These are phyloP conservation scores for Apotomis turbidana DNA, from an alignment of 2,888 invertebrate species.

Conservation along the genomic window DNA sequence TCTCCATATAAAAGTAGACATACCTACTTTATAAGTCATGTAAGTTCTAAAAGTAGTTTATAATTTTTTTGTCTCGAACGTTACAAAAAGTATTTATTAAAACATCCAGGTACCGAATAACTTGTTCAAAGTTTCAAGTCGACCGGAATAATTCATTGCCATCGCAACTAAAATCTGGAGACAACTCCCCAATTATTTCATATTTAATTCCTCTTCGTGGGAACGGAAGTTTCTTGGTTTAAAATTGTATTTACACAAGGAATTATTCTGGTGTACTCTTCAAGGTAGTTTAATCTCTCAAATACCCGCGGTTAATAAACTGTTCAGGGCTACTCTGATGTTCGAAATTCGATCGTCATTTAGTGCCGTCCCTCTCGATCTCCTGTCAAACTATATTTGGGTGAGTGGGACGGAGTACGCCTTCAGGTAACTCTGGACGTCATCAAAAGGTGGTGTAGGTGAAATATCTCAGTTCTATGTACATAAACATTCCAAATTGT, in stretches of 20 bases:
- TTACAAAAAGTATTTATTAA: background rate
- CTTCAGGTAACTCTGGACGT: no score
- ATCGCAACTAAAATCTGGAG: slow-evolving; percentile 25
- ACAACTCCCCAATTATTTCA: slow-evolving; percentile 35
- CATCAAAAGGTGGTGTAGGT: no score
- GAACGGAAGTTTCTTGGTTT: slow-evolving; percentile 16
- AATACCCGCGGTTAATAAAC: background rate
- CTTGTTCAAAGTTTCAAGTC: slow-evolving; percentile 3
- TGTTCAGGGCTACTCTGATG: no score
- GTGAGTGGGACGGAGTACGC: no score
- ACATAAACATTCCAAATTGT: no score
- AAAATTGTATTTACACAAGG: slow-evolving; percentile 16
- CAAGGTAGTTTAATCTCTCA: background rate
- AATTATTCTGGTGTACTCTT: background rate
- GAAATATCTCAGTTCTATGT: no score
- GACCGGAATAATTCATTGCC: slow-evolving; percentile 29
- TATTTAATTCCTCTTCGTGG: slow-evolving; percentile 29
- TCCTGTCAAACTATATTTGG: no score
- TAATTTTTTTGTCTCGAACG: background rate
- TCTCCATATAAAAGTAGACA: no score
- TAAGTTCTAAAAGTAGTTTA: background rate
- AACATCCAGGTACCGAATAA: slow-evolving; percentile 4
- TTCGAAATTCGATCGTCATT: no score
- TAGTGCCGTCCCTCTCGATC: no score
- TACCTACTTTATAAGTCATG: no score